Base-by-base conservation (phyloP, 2,888 invertebrate genomes). In the Mesorhabditis spiculigera region DNA sequence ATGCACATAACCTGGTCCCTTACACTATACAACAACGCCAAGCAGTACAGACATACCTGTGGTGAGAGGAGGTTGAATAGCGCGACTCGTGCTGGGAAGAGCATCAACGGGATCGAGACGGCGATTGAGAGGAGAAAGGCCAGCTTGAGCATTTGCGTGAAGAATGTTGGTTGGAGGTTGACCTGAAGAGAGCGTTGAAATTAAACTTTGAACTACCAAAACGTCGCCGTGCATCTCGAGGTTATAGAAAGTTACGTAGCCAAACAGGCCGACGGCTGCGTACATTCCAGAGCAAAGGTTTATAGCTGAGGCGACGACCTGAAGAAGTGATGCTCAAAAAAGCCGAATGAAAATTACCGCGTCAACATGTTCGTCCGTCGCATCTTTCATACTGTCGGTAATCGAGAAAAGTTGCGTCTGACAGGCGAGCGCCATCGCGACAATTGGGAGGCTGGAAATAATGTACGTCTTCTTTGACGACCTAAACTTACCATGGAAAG, bases 361-460 rank as follows among this genome's bases (percentile, higher is more conserved):
- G 85, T 93, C 94, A 91, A 96, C 93, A 86, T 92, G 70, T 50
- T 68, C 67, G 6, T 73, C 68, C 0, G 75, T 71, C 28, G 76
- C 73, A 78, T 93, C 93, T 0, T 93, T 92, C 65, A 95, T 89
- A 0, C 92, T 91, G 82, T 94, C 94, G 86, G 94, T 94, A 78
- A 97, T 92, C 86, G 95, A 94, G 72, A 80, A 79, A 45, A 89
- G 91, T 90, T 87, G 93, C 91, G 95, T 94, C 88, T 97, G 97
- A 88, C 97, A 97, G 76, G 94, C 94, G 69, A 96, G 89, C 0
- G 96, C 95, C 92, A 96, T 93, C 10, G 94, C 92, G 87, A 96
- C 94, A 80, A 97, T 96, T 0, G 97, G 97, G 76, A 96, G 89
- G 68, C 76, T 75, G 44, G 44, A 71, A 73, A 10, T 8, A 5